These are phyloP conservation scores for Frankliniella fusca DNA, from an alignment of 2,888 invertebrate species.

Conservation along the genomic window DNA sequence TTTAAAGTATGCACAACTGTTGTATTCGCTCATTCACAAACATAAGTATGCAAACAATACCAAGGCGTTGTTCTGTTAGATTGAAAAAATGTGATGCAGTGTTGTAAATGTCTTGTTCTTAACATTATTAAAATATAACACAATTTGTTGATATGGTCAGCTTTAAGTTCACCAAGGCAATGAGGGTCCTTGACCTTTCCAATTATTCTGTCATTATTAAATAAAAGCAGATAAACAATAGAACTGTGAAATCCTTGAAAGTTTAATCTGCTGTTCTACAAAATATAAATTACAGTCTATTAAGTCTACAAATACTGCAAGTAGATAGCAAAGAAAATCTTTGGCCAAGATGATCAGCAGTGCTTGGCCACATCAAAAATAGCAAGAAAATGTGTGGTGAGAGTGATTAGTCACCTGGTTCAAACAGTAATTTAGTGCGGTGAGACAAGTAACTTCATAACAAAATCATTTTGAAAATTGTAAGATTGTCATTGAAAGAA, in stretches of 20 bases:
- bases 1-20: too few species aligned
- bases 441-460: too few species aligned
- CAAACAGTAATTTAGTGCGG: too few species aligned
- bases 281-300: background rate
- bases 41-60: background rate
- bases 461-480: background rate
- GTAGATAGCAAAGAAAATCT: background rate
- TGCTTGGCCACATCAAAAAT: too few species aligned
- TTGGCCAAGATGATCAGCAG: too few species aligned
- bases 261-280: background rate
- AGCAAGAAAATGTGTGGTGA: too few species aligned
- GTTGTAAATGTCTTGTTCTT: background rate
- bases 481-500: background rate
- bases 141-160: background rate
- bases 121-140: background rate
- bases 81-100: background rate
- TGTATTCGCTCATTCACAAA: too few species aligned
- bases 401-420: too few species aligned
- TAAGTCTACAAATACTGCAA: conserved; percentile 16
- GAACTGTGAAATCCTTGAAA: background rate
- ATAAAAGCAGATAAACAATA: background rate
- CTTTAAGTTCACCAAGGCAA: background rate
- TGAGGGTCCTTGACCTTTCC: background rate
- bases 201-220: background rate
- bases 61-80: background rate